phyloP scores from a whole-genome alignment of 2,797 vertebrate species.

The Apogon talboti region DNA sequence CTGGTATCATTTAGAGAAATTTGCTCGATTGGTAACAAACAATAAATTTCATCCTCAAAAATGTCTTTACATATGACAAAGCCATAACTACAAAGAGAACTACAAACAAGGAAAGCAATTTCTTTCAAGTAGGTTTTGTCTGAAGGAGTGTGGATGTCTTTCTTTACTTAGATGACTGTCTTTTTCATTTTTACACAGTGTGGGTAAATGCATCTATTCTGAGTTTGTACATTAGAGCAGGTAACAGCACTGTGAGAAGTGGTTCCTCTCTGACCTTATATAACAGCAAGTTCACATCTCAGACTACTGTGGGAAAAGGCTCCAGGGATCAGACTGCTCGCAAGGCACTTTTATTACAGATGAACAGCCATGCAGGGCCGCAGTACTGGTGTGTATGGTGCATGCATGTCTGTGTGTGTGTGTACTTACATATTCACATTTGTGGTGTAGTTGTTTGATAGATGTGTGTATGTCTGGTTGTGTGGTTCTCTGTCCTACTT shows the following conservation, averaged over 20 bases:
- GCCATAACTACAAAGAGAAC: too few species aligned
- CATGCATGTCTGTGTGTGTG: slow-evolving; percentile 20
- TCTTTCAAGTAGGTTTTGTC: too few species aligned
- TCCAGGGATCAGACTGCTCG: slow-evolving; percentile 36
- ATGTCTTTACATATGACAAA: too few species aligned
- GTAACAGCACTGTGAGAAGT: slow-evolving; percentile 16
- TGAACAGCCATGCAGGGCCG: slow-evolving; percentile 27
- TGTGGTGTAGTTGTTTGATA: not conserved
- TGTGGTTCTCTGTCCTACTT: slow-evolving; percentile 45
- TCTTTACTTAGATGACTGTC: not conserved
- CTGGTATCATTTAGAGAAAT: too few species aligned
- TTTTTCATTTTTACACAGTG: slow-evolving; percentile 8
- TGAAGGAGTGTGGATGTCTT: not conserved
- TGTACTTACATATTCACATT: slow-evolving; percentile 11
- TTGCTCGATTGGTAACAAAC: too few species aligned
- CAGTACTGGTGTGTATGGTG: slow-evolving; percentile 7
- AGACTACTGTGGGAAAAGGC: slow-evolving; percentile 17
- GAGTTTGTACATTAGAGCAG: not conserved
- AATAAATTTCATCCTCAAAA: too few species aligned
- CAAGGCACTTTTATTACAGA: slow-evolving; percentile 33
- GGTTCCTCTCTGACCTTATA: slow-evolving; percentile 23
- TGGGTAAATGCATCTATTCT: not conserved
- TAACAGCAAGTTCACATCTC: slow-evolving; percentile 23
- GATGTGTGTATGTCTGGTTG: not conserved
- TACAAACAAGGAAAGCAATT: too few species aligned